These are phyloP conservation scores for Heliconius hermathena DNA, from an alignment of 1,140 invertebrate genomes.

Conservation along the genomic window DNA sequence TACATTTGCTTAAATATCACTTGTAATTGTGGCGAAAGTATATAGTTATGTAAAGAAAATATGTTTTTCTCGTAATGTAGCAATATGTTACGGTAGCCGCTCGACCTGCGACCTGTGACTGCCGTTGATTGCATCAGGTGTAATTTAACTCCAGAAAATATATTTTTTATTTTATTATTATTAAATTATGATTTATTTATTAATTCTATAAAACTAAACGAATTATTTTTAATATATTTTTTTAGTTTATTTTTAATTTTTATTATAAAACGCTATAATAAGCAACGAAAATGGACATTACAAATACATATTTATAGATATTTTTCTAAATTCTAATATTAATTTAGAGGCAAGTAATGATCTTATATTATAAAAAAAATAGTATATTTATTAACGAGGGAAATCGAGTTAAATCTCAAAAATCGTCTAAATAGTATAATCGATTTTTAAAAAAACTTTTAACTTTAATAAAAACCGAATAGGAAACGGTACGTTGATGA, in stretches of 20 bases:
- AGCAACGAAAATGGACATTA: too few species aligned
- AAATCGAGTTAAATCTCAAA: neutral
- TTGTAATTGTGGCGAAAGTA: neutral
- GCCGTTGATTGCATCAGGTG: constrained; percentile 23
- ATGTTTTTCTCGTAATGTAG: constrained; percentile 26
- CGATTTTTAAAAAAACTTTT: neutral
- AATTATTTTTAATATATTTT: too few species aligned
- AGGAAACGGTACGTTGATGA: neutral
- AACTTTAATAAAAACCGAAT: neutral
- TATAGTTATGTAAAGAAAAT: constrained; percentile 18
- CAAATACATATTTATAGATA: too few species aligned
- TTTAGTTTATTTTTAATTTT: too few species aligned
- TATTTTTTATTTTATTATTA: neutral
- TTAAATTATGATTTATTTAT: neutral
- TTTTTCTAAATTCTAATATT: too few species aligned
- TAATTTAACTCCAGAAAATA: neutral
- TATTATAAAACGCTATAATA: too few species aligned
- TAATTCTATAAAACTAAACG: too few species aligned
- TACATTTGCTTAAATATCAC: neutral
- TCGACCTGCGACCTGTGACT: constrained; percentile 19
- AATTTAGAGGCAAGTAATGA: too few species aligned
- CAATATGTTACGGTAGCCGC: constrained; percentile 27
- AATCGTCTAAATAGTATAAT: neutral
- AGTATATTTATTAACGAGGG: neutral
- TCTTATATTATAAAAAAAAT: too few species aligned